A percentile compares a stretch with the other conserved stretches of the same genome.
Conservation (phyloP, 2,888 invertebrate species). For the Anagyrus pseudococci region DNA sequence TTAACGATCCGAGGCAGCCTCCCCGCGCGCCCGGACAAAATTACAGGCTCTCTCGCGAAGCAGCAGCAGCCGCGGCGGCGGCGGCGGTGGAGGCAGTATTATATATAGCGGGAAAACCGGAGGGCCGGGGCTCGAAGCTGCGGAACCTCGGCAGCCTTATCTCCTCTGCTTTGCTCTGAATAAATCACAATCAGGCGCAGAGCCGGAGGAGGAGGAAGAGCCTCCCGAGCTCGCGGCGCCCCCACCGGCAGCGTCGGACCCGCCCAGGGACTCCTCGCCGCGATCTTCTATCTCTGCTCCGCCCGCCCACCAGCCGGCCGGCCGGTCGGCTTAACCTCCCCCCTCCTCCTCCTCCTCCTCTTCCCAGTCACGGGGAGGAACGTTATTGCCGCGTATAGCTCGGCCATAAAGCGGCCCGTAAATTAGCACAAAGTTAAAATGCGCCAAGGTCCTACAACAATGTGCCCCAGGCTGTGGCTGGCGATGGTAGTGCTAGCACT, state of each 20-base stretch:
- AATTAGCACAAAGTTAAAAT: slow-evolving; percentile 40
- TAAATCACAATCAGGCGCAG: slow-evolving; percentile 28
- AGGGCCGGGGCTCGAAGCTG: not conserved
- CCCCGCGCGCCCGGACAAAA: slow-evolving; percentile 10
- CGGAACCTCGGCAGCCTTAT: not conserved
- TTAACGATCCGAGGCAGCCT: slow-evolving; percentile 24
- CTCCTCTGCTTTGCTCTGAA: slow-evolving; percentile 18
- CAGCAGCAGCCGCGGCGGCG: not conserved
- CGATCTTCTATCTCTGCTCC: too few relatives aligned
- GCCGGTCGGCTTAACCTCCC: too few relatives aligned
- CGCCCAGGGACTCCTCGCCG: too few relatives aligned
- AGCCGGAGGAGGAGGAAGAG: slow-evolving; percentile 31
- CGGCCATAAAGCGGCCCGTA: slow-evolving; percentile 39
- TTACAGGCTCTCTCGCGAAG: slow-evolving; percentile 13
- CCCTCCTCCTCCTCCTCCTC: too few relatives aligned
- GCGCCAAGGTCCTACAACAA: slow-evolving; percentile 46
- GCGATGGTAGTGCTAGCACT: too few relatives aligned
- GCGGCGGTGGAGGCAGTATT: not conserved
- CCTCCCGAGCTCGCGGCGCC: slow-evolving; percentile 36
- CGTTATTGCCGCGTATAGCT: slow-evolving; percentile 47
- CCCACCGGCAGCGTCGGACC: not conserved
- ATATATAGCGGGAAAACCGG: not conserved
- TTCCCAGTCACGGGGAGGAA: slow-evolving; percentile 14
- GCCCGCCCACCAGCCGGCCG: too few relatives aligned
- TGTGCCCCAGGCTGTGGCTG: too few relatives aligned